Conservation (phyloP, 1,140 invertebrate genomes). For the Cepaea nemoralis region DNA sequence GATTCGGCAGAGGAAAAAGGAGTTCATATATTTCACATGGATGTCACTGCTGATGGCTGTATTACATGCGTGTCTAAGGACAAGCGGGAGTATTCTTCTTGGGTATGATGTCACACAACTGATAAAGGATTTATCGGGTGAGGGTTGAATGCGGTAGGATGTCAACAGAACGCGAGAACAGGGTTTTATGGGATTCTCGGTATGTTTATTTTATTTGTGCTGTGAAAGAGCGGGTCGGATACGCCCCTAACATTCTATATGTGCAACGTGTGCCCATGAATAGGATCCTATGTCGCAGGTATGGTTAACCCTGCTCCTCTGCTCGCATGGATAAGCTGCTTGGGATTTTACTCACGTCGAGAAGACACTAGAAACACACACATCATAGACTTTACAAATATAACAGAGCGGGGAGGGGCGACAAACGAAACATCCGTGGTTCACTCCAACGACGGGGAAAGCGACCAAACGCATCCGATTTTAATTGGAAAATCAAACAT, state of each 20-base stretch:
- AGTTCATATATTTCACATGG: neutral
- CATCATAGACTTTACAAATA: too few species aligned
- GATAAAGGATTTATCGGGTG: neutral
- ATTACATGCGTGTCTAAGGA: too few species aligned
- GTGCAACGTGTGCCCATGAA: neutral
- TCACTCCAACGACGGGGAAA: constrained; percentile 2
- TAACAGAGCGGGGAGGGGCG: neutral
- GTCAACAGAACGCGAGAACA: neutral
- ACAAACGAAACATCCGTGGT: neutral
- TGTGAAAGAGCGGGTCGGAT: neutral
- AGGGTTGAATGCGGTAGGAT: neutral
- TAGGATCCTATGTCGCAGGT: neutral
- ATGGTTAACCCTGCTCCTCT: neutral
- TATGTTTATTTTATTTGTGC: neutral
- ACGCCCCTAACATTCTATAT: neutral
- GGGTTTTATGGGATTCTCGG: neutral
- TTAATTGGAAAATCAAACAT: constrained; percentile 40
- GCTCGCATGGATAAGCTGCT: neutral
- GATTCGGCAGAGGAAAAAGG: too few species aligned
- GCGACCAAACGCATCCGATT: constrained; percentile 27
- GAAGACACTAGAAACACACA: neutral
- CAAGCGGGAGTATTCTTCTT: too few species aligned
- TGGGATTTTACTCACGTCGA: neutral
- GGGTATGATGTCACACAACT: neutral
- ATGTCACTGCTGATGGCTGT: too few species aligned